Conservation (phyloP, 2,113 vertebrate genomes). For the Acrocephalus arundinaceus region DNA sequence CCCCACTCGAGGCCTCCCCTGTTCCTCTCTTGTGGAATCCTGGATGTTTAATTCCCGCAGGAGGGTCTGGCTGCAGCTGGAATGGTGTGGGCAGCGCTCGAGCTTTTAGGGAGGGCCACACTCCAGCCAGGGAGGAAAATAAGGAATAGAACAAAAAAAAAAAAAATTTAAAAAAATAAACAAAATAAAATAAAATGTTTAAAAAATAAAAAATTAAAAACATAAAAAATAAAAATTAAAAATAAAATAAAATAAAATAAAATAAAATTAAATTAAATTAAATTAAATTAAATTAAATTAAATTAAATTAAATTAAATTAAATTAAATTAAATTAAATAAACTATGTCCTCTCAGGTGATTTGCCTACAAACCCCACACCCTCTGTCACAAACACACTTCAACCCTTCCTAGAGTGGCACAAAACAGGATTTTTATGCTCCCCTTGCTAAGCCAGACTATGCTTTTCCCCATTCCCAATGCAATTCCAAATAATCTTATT, state of each 20-base stretch:
- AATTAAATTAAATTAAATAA: neutral
- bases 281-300: too few species aligned
- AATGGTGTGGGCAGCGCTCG: neutral
- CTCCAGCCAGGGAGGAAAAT: neutral
- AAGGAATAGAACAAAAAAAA: neutral
- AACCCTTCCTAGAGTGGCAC: neutral
- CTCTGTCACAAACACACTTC: neutral
- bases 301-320: neutral
- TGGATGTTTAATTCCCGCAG: neutral
- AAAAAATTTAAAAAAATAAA: too few species aligned
- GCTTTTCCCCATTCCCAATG: neutral
- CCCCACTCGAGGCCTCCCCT: neutral
- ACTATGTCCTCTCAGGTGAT: neutral
- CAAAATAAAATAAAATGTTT: neutral
- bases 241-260: neutral
- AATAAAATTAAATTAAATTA: neutral
- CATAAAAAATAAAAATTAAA: neutral
- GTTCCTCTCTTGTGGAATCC: neutral
- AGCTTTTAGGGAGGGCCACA: neutral
- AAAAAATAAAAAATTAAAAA: too few species aligned
- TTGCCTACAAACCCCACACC: neutral
- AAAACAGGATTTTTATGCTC: neutral
- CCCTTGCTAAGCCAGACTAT: neutral
- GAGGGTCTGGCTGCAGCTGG: neutral
- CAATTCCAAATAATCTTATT: neutral